phyloP scores from a whole-genome alignment of 2,113 vertebrate species.

The Gymnocephalus cernua region DNA sequence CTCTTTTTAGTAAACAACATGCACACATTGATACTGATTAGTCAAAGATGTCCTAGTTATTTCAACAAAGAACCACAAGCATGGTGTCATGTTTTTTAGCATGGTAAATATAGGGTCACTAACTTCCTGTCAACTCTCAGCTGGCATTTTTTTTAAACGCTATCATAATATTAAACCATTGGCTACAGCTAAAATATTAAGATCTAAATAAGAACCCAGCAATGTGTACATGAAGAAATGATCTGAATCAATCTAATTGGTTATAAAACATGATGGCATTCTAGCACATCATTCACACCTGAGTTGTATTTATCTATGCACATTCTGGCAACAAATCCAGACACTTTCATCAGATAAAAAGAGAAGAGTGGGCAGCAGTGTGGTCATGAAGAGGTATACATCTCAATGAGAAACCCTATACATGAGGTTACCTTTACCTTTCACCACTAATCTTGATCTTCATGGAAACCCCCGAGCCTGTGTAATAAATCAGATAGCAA shows the following conservation, averaged over 20 bases:
- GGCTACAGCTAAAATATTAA: background rate
- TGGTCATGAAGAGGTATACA: conserved; percentile 28
- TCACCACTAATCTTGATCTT: conserved; percentile 57
- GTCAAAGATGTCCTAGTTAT: background rate
- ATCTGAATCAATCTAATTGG: background rate
- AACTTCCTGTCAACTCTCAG: background rate
- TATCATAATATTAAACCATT: background rate
- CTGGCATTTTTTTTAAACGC: background rate
- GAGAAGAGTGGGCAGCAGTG: conserved; percentile 6
- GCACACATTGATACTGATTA: background rate
- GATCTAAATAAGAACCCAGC: background rate
- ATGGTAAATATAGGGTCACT: background rate
- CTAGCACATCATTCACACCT: background rate
- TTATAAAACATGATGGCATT: background rate
- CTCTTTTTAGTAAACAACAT: background rate
- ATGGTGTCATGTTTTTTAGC: background rate
- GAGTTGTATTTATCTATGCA: background rate
- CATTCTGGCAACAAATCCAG: background rate
- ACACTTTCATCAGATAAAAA: conserved; percentile 26
- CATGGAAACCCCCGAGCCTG: conserved; percentile 60
- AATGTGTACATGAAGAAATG: background rate
- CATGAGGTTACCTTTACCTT: conserved; percentile 46
- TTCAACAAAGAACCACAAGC: background rate
- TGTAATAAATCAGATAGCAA: conserved; percentile 63
- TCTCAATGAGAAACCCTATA: conserved; percentile 31